These are phyloP conservation scores for Papilio elwesi DNA, from an alignment of 2,888 invertebrate species.

Conservation along the genomic window DNA sequence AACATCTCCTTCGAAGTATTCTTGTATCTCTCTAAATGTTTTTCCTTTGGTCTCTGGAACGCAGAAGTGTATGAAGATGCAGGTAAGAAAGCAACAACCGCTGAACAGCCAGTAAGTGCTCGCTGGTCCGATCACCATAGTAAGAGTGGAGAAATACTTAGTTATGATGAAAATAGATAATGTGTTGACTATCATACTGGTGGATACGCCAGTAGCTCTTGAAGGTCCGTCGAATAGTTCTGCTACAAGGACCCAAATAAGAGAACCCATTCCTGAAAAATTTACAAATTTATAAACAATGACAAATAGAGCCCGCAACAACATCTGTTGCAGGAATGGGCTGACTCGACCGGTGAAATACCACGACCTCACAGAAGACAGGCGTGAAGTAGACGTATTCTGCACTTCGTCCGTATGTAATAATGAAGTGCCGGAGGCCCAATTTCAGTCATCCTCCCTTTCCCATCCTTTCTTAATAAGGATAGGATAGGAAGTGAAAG, in stretches of 20 bases:
- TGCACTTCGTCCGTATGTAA: no score
- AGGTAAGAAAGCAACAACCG: constrained; percentile 49
- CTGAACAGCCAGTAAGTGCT: constrained; percentile 58
- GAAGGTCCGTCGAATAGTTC: constrained; percentile 63
- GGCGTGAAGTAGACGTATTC: no score
- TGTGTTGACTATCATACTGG: constrained; percentile 44
- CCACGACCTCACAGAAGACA: no score
- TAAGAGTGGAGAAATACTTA: constrained; percentile 57
- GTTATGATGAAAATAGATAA: constrained; percentile 53
- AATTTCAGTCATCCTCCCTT: no score
- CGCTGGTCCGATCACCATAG: constrained; percentile 54
- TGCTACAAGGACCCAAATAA: constrained; percentile 58
- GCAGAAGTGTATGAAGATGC: constrained; percentile 53
- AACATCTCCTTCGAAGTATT: constrained; percentile 47
- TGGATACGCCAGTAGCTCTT: constrained; percentile 56
- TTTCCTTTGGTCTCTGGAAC: constrained; percentile 72
- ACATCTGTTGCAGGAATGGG: no score
- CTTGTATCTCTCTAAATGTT: constrained; percentile 64
- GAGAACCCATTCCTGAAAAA: constrained; percentile 62
- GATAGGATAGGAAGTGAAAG: no score
- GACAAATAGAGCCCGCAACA: no score
- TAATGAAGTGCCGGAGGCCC: no score
- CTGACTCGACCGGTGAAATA: no score
- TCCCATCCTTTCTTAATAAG: no score
- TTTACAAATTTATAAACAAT: background rate